Percentiles rank a stretch among this genome's conserved stretches.
phyloP scores from a whole-genome alignment of 2,113 vertebrate genomes.

The Australoheros scitulus region DNA sequence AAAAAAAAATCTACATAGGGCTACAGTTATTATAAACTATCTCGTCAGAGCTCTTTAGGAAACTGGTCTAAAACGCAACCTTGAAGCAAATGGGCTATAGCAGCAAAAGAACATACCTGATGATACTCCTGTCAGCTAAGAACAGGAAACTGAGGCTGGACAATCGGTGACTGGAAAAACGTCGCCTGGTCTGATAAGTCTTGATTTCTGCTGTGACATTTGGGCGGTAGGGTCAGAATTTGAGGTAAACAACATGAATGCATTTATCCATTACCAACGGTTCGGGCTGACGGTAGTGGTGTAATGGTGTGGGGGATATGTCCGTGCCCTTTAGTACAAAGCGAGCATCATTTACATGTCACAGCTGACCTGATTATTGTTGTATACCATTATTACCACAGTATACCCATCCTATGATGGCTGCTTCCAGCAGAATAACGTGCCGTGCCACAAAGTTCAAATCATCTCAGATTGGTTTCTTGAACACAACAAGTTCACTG shows the following conservation, averaged over 20 bases:
- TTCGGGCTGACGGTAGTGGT: too few relatives aligned
- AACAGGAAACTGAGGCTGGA: not conserved
- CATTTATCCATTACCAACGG: too few relatives aligned
- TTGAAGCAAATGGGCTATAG: too few relatives aligned
- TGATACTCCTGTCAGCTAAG: not conserved
- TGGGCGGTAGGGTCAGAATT: not conserved
- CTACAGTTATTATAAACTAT: not conserved
- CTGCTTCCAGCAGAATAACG: not conserved
- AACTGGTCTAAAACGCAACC: not conserved
- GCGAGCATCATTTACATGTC: not conserved
- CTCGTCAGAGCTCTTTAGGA: not conserved
- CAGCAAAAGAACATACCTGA: too few relatives aligned
- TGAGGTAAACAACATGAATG: too few relatives aligned
- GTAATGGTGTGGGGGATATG: too few relatives aligned
- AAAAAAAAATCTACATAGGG: not conserved
- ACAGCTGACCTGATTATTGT: not conserved
- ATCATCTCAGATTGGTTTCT: accelerated
- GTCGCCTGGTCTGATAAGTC: not conserved
- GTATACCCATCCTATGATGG: not conserved
- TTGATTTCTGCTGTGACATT: not conserved
- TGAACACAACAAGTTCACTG: not conserved
- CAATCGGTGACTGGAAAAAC: not conserved
- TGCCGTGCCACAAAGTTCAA: not conserved
- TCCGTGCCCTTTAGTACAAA: not conserved
- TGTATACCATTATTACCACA: not conserved